These are phyloP conservation scores for Acestrorhynchus altus DNA, from an alignment of 2,797 vertebrate genomes.

Conservation along the genomic window DNA sequence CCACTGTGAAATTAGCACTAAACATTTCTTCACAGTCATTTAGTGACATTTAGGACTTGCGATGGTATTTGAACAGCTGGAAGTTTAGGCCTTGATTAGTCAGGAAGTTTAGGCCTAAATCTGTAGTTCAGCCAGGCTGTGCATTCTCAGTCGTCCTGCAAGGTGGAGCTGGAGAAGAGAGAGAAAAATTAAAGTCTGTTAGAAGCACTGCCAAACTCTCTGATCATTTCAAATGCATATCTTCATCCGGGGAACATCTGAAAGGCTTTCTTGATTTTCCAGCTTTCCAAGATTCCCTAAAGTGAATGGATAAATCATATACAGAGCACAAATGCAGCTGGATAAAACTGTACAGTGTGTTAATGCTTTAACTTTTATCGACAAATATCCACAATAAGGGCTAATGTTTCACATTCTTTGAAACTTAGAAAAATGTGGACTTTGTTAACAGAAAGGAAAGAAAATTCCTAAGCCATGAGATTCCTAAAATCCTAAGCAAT, in stretches of 20 bases:
- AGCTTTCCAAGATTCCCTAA: background rate
- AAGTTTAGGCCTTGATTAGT: conserved; percentile 21
- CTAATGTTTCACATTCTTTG: background rate
- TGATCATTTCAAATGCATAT: conserved; percentile 33
- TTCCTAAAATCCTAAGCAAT: too few species aligned
- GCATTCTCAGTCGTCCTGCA: conserved; percentile 68
- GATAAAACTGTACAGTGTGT: background rate
- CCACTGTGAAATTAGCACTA: too few species aligned
- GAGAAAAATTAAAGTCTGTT: conserved; percentile 23
- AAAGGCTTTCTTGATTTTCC: background rate
- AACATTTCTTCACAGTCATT: conserved; percentile 29
- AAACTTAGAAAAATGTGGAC: too few species aligned
- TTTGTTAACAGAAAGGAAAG: too few species aligned
- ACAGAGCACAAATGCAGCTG: background rate
- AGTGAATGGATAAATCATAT: background rate
- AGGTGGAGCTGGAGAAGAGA: conserved; percentile 70
- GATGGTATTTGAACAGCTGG: conserved; percentile 29
- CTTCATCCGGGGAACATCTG: background rate
- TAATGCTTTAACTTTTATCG: background rate
- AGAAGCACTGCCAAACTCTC: conserved; percentile 29
- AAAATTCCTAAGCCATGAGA: too few species aligned
- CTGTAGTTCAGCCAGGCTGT: conserved; percentile 12
- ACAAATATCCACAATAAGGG: background rate
- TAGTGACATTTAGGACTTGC: conserved; percentile 28
- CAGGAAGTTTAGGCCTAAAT: conserved; percentile 22